phyloP scores from a whole-genome alignment of 2,888 invertebrate species.

The Sthenelais limicola region DNA sequence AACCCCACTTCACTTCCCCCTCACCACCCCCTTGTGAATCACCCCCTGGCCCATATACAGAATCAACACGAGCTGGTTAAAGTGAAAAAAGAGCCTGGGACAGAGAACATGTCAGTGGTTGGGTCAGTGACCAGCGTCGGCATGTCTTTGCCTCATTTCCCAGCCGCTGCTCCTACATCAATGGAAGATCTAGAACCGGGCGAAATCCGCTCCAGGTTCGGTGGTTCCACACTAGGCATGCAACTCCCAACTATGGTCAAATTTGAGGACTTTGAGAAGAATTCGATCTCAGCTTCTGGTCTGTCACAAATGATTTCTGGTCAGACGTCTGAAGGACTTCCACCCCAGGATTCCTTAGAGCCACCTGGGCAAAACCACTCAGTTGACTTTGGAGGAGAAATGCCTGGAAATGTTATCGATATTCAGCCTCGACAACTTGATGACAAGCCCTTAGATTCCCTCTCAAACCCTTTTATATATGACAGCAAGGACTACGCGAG shows the following conservation, averaged over 20 bases:
- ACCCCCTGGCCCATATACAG: no score
- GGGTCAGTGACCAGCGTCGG: background rate
- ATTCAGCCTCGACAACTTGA: constrained; percentile 20
- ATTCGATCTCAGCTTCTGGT: background rate
- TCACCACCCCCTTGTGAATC: no score
- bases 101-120: background rate
- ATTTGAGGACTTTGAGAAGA: constrained; percentile 14
- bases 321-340: background rate
- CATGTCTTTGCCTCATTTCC: constrained; percentile 24
- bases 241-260: constrained; percentile 28
- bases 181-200: constrained; percentile 43
- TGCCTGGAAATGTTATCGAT: constrained; percentile 19
- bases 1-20: no score
- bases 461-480: background rate
- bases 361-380: background rate
- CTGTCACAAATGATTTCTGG: constrained; percentile 32
- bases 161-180: constrained; percentile 4
- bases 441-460: background rate
- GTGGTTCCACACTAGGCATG: constrained; percentile 2
- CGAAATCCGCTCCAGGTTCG: constrained; percentile 33
- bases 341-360: background rate
- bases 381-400: constrained; percentile 21
- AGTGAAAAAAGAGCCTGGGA: constrained; percentile 31
- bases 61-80: constrained; percentile 9
- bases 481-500: constrained; percentile 21